Conservation (phyloP, 2,888 invertebrate species). For the Cerastoderma edule region DNA sequence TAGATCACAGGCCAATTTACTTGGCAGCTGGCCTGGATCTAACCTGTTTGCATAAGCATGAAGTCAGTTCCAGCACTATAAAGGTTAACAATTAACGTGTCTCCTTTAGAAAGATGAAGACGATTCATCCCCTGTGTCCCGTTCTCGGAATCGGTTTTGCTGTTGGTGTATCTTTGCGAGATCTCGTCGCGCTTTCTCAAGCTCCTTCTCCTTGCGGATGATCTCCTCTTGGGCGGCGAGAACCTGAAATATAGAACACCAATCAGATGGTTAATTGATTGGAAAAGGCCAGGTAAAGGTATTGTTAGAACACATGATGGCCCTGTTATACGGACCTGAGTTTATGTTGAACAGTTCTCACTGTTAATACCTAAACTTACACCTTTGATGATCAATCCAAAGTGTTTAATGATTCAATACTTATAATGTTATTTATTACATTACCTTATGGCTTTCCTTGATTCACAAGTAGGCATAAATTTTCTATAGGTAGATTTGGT, state of each 20-base stretch:
- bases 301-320: background rate
- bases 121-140: constrained; percentile 68
- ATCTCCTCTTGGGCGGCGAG: constrained; percentile 87
- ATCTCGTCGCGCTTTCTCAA: constrained; percentile 95
- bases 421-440: too few relatives aligned
- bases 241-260: constrained; percentile 72
- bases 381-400: background rate
- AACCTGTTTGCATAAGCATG: too few relatives aligned
- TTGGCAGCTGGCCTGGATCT: too few relatives aligned
- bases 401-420: background rate
- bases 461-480: too few relatives aligned
- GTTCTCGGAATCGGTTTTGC: constrained; percentile 91
- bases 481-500: too few relatives aligned
- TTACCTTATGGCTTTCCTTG: too few relatives aligned
- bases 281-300: background rate
- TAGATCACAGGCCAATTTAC: too few relatives aligned
- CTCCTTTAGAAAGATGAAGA: constrained; percentile 69
- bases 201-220: constrained; percentile 95
- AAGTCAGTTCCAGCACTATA: background rate
- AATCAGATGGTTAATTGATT: background rate
- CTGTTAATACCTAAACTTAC: background rate
- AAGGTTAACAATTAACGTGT: background rate
- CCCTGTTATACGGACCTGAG: background rate
- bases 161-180: constrained; percentile 96
- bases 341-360: background rate